Conservation (phyloP, 2,888 invertebrate species). For the Chrysina gloriosa region DNA sequence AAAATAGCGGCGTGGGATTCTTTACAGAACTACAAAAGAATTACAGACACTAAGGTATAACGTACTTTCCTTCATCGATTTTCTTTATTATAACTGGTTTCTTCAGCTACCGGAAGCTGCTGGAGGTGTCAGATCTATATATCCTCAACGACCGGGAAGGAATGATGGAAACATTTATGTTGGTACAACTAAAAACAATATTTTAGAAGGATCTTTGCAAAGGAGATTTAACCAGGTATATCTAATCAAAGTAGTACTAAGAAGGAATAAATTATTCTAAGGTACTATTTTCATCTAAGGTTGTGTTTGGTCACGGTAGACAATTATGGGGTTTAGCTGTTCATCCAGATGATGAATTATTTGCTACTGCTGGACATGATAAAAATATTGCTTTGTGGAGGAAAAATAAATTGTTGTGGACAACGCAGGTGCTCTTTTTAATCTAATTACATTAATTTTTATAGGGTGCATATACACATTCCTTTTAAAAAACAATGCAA, state of each 20-base stretch:
- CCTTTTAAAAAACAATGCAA: neutral
- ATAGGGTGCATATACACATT: neutral
- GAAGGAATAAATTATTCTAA: neutral
- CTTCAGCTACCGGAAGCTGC: conserved; percentile 84
- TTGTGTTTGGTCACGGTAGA: conserved; percentile 89
- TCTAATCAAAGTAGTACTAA: neutral
- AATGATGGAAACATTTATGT: conserved; percentile 93
- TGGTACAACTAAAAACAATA: conserved; percentile 89
- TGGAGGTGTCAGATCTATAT: conserved; percentile 90
- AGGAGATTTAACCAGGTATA: conserved; percentile 83
- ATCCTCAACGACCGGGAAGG: conserved; percentile 87
- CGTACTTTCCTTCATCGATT: neutral
- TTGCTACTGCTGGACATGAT: conserved; percentile 92
- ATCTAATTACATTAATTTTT: no score
- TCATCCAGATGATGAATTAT: conserved; percentile 91
- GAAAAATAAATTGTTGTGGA: conserved; percentile 88
- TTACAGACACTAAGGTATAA: conserved; percentile 86
- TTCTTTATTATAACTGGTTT: conserved; percentile 23
- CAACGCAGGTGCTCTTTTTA: conserved; percentile 73
- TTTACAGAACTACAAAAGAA: conserved; percentile 87
- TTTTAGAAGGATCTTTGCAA: conserved; percentile 90
- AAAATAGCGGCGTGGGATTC: conserved; percentile 95
- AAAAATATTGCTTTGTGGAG: conserved; percentile 92
- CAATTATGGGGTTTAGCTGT: conserved; percentile 89
- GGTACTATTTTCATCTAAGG: conserved; percentile 64